phyloP scores from a whole-genome alignment of 2,113 vertebrate genomes.

The Fukomys damarensis region DNA sequence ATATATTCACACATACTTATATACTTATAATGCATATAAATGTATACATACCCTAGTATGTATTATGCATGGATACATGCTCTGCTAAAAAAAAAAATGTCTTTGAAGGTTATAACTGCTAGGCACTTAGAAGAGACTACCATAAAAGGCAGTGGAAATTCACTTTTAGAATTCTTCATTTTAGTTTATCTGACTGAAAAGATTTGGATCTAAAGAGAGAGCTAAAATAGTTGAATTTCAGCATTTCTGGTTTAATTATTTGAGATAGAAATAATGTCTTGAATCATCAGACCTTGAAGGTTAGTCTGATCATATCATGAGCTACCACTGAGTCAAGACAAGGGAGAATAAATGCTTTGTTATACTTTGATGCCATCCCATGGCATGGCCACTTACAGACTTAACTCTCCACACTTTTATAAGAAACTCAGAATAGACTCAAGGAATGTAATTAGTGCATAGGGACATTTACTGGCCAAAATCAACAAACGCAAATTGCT shows the following conservation, averaged over 20 bases:
- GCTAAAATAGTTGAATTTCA: background rate
- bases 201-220: background rate
- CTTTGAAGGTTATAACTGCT: background rate
- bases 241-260: constrained; percentile 23
- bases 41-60: no score
- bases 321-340: background rate
- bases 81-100: background rate
- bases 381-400: background rate
- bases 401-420: background rate
- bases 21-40: background rate
- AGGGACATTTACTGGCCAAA: background rate
- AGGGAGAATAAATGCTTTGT: background rate
- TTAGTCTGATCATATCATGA: background rate
- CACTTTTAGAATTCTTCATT: background rate
- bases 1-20: background rate
- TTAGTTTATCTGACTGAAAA: background rate
- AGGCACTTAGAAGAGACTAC: background rate
- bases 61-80: background rate
- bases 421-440: background rate
- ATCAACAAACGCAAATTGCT: constrained; percentile 28
- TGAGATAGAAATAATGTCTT: background rate
- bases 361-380: background rate
- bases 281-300: background rate
- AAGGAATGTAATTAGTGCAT: background rate
- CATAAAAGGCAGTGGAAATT: background rate